These are phyloP conservation scores for Heliothis virescens DNA, from an alignment of 1,140 invertebrate species.

Conservation along the genomic window DNA sequence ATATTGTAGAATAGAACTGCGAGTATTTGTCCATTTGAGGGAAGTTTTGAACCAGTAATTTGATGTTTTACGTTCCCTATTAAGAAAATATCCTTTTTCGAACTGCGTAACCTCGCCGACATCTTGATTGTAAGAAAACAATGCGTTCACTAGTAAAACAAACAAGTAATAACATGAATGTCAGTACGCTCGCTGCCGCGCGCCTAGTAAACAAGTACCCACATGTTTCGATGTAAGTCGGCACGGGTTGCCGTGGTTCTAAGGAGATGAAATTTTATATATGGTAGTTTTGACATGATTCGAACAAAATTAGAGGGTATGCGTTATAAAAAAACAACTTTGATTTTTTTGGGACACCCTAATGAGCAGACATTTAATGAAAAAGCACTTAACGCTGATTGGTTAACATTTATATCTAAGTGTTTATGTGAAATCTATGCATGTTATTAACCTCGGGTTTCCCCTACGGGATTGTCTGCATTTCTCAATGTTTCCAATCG, in stretches of 20 bases:
- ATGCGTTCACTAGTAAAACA: neutral
- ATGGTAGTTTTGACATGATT: neutral
- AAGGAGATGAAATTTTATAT: neutral
- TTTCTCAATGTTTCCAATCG: too few species aligned
- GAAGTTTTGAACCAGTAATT: slow-evolving; percentile 65
- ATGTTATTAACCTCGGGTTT: neutral
- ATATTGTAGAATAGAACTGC: slow-evolving; percentile 66
- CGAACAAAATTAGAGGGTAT: neutral
- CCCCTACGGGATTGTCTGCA: neutral
- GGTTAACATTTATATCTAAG: too few species aligned
- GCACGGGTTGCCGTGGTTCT: slow-evolving; percentile 2
- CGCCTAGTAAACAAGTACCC: neutral
- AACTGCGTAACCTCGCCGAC: neutral
- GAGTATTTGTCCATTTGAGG: slow-evolving; percentile 64
- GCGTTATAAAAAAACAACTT: too few species aligned
- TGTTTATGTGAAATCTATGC: neutral
- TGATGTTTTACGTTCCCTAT: slow-evolving; percentile 47
- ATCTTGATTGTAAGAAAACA: neutral
- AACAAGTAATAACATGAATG: neutral
- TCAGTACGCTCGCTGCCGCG: neutral
- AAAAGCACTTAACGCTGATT: too few species aligned
- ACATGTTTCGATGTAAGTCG: neutral
- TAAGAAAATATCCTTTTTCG: slow-evolving; percentile 2
- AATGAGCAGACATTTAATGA: too few species aligned
- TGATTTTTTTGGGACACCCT: too few species aligned